These are phyloP conservation scores for Drosophila bocki DNA, from an alignment of 1,140 invertebrate genomes.

Conservation along the genomic window DNA sequence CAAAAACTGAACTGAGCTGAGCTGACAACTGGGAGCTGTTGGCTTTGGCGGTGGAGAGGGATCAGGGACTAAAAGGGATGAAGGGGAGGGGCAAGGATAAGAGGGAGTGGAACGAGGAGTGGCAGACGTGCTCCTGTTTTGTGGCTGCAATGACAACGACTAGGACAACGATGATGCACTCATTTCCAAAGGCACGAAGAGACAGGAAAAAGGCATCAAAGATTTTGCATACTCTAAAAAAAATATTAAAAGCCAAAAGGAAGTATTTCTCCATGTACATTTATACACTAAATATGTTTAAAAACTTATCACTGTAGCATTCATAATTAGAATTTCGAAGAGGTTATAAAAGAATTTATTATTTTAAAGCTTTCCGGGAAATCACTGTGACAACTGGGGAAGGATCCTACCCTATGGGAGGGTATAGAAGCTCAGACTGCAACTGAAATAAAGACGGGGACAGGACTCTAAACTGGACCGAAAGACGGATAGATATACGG, in stretches of 20 bases:
- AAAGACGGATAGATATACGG: constrained; percentile 12
- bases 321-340: not conserved
- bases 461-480: constrained; percentile 42
- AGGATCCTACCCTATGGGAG: not conserved
- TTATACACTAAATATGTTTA: not conserved
- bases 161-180: constrained; percentile 47
- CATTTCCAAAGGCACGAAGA: constrained; percentile 11
- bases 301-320: not conserved
- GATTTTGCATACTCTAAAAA: constrained; percentile 12
- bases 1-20: constrained; percentile 55
- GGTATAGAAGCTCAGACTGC: constrained; percentile 20
- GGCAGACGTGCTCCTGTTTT: constrained; percentile 52
- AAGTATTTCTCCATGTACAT: not conserved
- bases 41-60: constrained; percentile 27
- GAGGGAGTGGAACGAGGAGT: constrained; percentile 10
- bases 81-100: constrained; percentile 1
- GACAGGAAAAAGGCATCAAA: constrained; percentile 4
- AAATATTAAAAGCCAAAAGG: not conserved
- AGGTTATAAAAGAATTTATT: not conserved
- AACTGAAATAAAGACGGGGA: constrained; percentile 33
- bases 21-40: constrained; percentile 48
- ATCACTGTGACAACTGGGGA: not conserved
- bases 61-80: not conserved
- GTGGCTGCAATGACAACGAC: constrained; percentile 43
- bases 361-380: not conserved